A percentile compares a stretch with the other conserved stretches of the same genome.
phyloP scores from a whole-genome alignment of 2,113 vertebrate genomes.

The Cepphus grylle region DNA sequence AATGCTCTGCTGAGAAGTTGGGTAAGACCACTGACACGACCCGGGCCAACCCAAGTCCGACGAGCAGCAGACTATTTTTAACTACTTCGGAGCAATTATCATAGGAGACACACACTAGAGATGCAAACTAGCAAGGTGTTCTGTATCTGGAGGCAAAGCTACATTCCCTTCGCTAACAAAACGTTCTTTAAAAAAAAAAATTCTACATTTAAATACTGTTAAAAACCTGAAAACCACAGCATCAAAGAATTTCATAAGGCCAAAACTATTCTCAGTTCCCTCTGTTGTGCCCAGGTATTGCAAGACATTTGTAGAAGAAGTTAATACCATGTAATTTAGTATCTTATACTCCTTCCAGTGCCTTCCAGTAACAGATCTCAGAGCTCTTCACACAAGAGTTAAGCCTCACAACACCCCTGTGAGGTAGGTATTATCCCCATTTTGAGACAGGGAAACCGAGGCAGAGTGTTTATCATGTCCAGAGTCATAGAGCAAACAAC shows the following conservation, averaged over 20 bases:
- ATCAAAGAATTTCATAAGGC: slow-evolving; percentile 31
- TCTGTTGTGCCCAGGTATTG: slow-evolving; percentile 13
- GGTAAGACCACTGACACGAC: background rate
- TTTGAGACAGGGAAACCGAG: slow-evolving; percentile 28
- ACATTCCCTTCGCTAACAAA: slow-evolving; percentile 68
- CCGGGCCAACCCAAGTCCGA: background rate
- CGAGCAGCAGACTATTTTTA: background rate
- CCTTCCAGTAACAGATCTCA: slow-evolving; percentile 28
- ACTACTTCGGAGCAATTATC: background rate
- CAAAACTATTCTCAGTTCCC: slow-evolving; percentile 28
- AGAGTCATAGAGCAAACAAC: slow-evolving; percentile 6
- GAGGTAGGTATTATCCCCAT: slow-evolving; percentile 59
- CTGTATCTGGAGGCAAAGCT: slow-evolving; percentile 47
- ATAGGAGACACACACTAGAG: background rate
- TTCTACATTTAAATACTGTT: slow-evolving; percentile 67
- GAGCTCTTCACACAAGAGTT: background rate
- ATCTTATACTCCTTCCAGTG: background rate
- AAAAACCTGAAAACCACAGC: slow-evolving; percentile 65
- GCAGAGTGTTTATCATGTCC: slow-evolving; percentile 30
- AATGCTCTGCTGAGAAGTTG: background rate
- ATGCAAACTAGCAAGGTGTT: slow-evolving; percentile 59
- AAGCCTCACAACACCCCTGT: slow-evolving; percentile 56
- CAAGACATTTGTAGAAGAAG: background rate
- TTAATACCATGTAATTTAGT: background rate
- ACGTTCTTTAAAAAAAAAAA: slow-evolving; percentile 44